These are phyloP conservation scores for Ophthalmolycus amberensis DNA, from an alignment of 2,113 vertebrate species.

Conservation along the genomic window DNA sequence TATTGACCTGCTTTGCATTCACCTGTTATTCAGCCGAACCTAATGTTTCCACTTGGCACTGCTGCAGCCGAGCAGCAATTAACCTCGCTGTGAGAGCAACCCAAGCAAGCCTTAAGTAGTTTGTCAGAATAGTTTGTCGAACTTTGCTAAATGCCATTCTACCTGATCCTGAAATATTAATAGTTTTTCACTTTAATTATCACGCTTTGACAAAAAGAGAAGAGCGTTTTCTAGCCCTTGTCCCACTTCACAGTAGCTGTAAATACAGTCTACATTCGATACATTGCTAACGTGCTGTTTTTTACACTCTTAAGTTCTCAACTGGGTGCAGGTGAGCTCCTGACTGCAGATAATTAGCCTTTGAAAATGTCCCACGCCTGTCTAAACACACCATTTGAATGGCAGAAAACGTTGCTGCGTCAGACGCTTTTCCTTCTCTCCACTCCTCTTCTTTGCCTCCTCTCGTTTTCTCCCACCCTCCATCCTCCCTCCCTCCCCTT, in stretches of 20 bases:
- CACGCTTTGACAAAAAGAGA: constrained; percentile 13
- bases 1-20: constrained; percentile 81
- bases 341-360: constrained; percentile 55
- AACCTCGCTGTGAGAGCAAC: constrained; percentile 59
- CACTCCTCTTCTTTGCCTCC: constrained; percentile 41
- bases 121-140: constrained; percentile 53
- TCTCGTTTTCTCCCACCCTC: constrained; percentile 63
- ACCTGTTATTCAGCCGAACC: constrained; percentile 78
- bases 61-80: constrained; percentile 69
- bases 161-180: constrained; percentile 31
- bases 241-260: constrained; percentile 8
- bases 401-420: constrained; percentile 35
- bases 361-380: constrained; percentile 47
- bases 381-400: constrained; percentile 57
- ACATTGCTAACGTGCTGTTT: neutral
- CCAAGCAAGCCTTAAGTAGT: constrained; percentile 56
- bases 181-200: constrained; percentile 19
- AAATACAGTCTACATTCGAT: constrained; percentile 12
- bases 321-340: constrained; percentile 34
- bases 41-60: constrained; percentile 76
- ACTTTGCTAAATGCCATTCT: constrained; percentile 66
- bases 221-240: constrained; percentile 20
- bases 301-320: neutral
- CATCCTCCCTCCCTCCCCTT: constrained; percentile 41
- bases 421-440: constrained; percentile 45